phyloP scores from a whole-genome alignment of 2,888 invertebrate species.

The Galerucella pusilla region DNA sequence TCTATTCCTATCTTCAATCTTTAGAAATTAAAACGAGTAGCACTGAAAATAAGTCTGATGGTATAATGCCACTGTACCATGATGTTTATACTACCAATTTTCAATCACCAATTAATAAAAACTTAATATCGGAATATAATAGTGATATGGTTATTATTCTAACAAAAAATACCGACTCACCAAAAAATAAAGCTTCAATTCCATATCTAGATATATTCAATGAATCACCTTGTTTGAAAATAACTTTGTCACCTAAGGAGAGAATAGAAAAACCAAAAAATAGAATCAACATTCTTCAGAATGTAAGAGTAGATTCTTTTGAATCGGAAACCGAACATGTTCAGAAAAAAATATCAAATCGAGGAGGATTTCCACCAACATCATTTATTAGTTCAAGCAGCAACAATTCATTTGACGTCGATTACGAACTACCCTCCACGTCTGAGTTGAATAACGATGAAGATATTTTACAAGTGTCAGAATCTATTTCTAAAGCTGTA shows the following conservation, averaged over 20 bases:
- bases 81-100: too few species aligned
- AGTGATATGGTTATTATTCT: too few species aligned
- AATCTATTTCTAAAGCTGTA: background rate
- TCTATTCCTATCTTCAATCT: too few species aligned
- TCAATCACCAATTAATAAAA: too few species aligned
- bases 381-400: slow-evolving; percentile 1
- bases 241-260: background rate
- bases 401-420: slow-evolving; percentile 9
- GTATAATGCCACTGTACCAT: too few species aligned
- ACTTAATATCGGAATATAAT: too few species aligned
- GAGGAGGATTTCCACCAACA: background rate
- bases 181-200: slow-evolving; percentile 1
- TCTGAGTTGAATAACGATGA: background rate
- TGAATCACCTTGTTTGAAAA: background rate
- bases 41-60: too few species aligned
- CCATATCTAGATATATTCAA: background rate
- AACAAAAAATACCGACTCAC: too few species aligned
- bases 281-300: slow-evolving; percentile 4
- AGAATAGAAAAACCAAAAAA: slow-evolving; percentile 4
- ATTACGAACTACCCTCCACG: slow-evolving; percentile 2
- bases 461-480: slow-evolving; percentile 1
- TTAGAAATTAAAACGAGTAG: too few species aligned
- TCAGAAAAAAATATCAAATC: background rate
- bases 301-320: background rate
- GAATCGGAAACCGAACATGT: background rate